These are phyloP conservation scores for Rhincodon typus DNA, from an alignment of 2,797 vertebrate species.

Conservation along the genomic window DNA sequence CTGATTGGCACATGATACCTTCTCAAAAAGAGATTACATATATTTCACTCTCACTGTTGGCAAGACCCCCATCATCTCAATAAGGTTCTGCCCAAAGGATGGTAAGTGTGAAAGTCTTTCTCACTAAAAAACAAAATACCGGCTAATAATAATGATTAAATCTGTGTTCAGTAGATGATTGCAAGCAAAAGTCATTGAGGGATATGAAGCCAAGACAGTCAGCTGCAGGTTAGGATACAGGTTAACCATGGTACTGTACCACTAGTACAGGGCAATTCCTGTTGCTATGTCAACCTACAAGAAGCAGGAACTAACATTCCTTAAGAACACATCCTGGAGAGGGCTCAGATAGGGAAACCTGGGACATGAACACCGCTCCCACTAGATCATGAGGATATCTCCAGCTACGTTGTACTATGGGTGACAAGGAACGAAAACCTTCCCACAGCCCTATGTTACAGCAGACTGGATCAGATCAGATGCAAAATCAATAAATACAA, in stretches of 20 bases:
- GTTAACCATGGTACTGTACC: background rate
- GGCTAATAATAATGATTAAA: background rate
- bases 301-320: background rate
- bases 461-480: background rate
- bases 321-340: background rate
- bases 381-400: background rate
- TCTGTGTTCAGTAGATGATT: background rate
- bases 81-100: too few species aligned
- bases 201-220: background rate
- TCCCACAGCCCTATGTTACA: background rate
- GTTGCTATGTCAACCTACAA: background rate
- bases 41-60: too few species aligned
- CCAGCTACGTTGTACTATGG: background rate
- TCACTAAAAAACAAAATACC: background rate
- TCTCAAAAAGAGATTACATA: too few species aligned
- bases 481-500: background rate
- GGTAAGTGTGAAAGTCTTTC: background rate
- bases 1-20: too few species aligned
- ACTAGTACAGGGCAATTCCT: background rate
- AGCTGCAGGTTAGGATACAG: background rate
- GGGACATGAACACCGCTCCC: background rate
- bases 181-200: background rate
- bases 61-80: too few species aligned
- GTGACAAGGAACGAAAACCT: background rate
- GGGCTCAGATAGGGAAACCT: background rate